Percentiles rank a stretch among this genome's conserved stretches.
These are phyloP conservation scores for Narcine bancroftii DNA, from an alignment of 2,113 vertebrate species.

Conservation along the genomic window DNA sequence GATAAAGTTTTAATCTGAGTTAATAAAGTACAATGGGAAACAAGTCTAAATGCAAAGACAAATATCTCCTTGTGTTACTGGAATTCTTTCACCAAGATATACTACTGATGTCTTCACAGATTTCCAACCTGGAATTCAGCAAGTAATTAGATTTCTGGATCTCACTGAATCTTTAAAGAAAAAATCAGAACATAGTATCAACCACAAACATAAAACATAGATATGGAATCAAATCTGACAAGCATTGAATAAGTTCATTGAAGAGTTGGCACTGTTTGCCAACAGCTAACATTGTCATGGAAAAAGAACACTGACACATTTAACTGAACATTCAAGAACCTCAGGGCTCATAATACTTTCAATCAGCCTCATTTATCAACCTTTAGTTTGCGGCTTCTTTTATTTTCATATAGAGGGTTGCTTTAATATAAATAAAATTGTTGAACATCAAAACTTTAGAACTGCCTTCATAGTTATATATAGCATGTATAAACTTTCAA, in stretches of 20 bases:
- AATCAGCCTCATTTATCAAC: background rate
- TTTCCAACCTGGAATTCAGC: background rate
- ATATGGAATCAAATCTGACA: background rate
- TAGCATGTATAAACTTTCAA: background rate
- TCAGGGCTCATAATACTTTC: background rate
- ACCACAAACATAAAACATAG: background rate
- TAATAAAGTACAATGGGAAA: conserved; percentile 33
- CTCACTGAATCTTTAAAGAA: background rate
- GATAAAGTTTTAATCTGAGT: conserved; percentile 45
- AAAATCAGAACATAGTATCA: background rate
- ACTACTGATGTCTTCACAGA: background rate
- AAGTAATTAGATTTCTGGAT: background rate
- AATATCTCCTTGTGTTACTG: background rate
- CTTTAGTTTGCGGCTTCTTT: background rate
- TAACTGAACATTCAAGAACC: background rate
- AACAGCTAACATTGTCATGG: background rate
- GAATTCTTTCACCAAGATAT: background rate
- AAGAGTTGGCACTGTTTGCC: background rate
- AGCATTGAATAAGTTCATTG: background rate
- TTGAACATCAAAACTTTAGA: background rate
- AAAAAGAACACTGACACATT: background rate
- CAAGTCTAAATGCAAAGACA: conserved; percentile 32
- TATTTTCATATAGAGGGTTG: background rate
- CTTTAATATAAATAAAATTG: background rate
- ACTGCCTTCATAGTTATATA: background rate